phyloP scores from a whole-genome alignment of 2,797 vertebrate species.

The Hippopotamyrus pictus region DNA sequence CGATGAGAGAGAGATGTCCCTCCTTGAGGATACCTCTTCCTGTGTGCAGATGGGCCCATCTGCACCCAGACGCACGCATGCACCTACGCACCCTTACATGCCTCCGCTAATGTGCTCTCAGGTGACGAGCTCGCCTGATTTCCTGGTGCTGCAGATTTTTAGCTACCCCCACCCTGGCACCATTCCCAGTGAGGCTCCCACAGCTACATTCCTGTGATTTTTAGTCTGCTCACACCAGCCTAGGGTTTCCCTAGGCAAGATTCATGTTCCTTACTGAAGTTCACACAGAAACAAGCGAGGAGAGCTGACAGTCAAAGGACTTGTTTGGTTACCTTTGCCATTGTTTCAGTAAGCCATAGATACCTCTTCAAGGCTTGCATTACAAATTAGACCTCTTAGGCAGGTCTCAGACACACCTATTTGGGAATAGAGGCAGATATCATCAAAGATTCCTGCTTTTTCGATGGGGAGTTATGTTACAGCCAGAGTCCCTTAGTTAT shows the following conservation, averaged over 20 bases:
- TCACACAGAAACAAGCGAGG: not conserved
- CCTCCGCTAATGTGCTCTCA: not conserved
- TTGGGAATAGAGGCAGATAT: not conserved
- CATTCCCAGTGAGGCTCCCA: not conserved
- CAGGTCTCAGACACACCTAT: not conserved
- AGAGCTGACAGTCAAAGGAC: not conserved
- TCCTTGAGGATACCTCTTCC: not conserved
- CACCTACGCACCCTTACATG: not conserved
- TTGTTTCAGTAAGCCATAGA: not conserved
- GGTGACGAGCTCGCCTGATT: not conserved
- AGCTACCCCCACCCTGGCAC: not conserved
- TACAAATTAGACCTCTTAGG: not conserved
- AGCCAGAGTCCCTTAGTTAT: not conserved
- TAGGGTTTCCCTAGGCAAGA: not conserved
- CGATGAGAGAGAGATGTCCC: not conserved
- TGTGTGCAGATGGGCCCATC: too few relatives aligned
- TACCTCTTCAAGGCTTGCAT: slow-evolving; percentile 1
- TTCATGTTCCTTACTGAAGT: not conserved
- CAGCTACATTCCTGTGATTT: not conserved
- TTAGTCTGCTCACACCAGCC: not conserved
- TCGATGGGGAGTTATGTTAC: not conserved
- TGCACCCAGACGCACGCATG: not conserved
- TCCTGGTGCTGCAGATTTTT: not conserved
- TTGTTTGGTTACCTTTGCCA: not conserved
- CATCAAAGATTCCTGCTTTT: not conserved